Base-by-base conservation (phyloP, 2,888 invertebrate genomes). In the Automeris io region DNA sequence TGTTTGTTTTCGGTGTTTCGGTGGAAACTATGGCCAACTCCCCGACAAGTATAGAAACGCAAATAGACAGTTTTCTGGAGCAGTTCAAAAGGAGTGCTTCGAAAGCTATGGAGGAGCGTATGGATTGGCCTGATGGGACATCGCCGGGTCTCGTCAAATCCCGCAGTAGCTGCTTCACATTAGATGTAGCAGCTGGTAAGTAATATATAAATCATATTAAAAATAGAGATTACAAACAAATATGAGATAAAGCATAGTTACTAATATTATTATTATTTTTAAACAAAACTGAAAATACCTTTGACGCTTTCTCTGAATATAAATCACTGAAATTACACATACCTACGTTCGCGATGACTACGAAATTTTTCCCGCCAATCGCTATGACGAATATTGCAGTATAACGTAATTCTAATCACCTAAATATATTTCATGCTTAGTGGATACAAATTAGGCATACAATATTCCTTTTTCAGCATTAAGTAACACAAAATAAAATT, bases 61-160 rank as follows among this genome's bases (percentile, higher is more conserved):
- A 93, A 88, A 93, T 94, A 86, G 94, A 94, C 89, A 92, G 91
- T 85, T 93, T 94, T 86, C 81, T 93, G 74, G 93, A 93, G 87
- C 93, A 93, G 71, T 93, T 93, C 71, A 93, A 93, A 71, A 90
- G 91, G 51, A 93, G 92, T 85, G 93, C 93, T 55, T 92, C 92
- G 39, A 91, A 91, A 66, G 92, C 92, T 41, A 93, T 93, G 90
- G 92, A 92, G 55, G 89, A 89, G 48, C 67, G 78, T 39, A 82
- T 83, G 68, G 88, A 88, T 50, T 88, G 88, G 88, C 77, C 83
- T 39, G 83, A 86, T 57, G 77, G 81, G 42, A 62, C 76, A n/a
- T 76, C 80, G 32, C 77, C 82, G 41, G 79, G 77, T 38, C 77
- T 88, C 40, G 83, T 87, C 45, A 86, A 77, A 46, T 88, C 87